Evolutionary conservation across 2,888 invertebrate species (phyloP).

Genomic region (Oeneis ivallda): DNA sequence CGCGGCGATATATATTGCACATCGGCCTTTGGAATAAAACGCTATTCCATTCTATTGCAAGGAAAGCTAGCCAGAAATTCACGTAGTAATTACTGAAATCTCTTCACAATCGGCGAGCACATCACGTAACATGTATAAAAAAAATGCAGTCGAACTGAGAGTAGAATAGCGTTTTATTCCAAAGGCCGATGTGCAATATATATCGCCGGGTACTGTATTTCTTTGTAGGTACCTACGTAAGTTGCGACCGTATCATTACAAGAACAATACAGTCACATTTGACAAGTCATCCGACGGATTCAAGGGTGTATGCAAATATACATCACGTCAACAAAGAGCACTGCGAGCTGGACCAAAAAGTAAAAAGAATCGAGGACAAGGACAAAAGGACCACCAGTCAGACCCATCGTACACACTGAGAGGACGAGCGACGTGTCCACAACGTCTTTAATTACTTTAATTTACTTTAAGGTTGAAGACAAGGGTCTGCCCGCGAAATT

Average conservation of each 20-base stretch:
- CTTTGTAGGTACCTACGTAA: neutral
- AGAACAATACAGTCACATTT: conserved; percentile 58
- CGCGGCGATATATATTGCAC: too few species aligned
- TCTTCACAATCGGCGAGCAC: too few species aligned
- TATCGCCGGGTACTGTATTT: neutral
- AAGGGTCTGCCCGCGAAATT: too few species aligned
- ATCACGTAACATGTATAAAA: too few species aligned
- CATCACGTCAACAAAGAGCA: conserved; percentile 64
- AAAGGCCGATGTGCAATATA: too few species aligned
- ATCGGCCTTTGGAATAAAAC: too few species aligned
- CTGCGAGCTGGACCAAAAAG: conserved; percentile 57
- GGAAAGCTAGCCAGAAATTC: too few species aligned
- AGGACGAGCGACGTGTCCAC: conserved; percentile 36
- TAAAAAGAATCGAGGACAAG: conserved; percentile 52
- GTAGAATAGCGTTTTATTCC: too few species aligned
- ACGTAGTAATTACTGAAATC: too few species aligned
- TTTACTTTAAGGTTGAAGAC: conserved; percentile 19
- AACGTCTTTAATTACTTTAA: conserved; percentile 33
- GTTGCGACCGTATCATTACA: conserved; percentile 46
- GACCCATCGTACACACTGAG: conserved; percentile 43
- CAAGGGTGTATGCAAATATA: conserved; percentile 71
- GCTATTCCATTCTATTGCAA: too few species aligned
- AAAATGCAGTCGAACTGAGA: too few species aligned
- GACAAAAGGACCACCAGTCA: conserved; percentile 52
- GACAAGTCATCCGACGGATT: conserved; percentile 57